Conservation (phyloP, 2,797 vertebrate species). For the Mionectes olivaceus region DNA sequence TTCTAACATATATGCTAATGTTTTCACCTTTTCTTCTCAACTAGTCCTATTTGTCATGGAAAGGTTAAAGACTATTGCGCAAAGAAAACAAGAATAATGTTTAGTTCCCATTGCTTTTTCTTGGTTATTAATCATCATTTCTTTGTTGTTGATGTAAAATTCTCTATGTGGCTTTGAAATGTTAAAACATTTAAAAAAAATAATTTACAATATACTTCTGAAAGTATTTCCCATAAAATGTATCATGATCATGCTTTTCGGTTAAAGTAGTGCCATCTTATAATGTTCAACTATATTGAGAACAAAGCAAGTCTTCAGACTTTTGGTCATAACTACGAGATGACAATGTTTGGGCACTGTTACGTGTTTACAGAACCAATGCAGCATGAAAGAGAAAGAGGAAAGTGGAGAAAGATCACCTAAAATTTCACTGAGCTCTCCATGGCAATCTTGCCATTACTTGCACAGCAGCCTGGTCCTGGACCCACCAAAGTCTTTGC, state of each 20-base stretch:
- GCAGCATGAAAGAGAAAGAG: neutral
- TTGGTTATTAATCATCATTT: neutral
- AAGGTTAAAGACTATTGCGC: neutral
- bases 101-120: neutral
- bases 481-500: neutral
- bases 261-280: neutral
- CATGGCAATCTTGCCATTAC: neutral
- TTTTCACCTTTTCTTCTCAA: neutral
- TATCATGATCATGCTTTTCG: neutral
- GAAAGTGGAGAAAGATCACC: neutral
- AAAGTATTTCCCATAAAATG: neutral
- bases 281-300: neutral
- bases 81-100: neutral
- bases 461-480: neutral
- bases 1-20: neutral
- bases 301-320: neutral
- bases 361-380: neutral
- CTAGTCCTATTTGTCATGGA: neutral
- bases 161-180: neutral
- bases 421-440: neutral
- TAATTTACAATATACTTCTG: neutral
- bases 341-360: neutral
- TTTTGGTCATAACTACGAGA: neutral
- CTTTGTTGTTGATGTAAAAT: neutral
- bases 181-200: neutral